Base-by-base conservation (phyloP, 2,113 vertebrate species). In the Emydocephalus ijimae region DNA sequence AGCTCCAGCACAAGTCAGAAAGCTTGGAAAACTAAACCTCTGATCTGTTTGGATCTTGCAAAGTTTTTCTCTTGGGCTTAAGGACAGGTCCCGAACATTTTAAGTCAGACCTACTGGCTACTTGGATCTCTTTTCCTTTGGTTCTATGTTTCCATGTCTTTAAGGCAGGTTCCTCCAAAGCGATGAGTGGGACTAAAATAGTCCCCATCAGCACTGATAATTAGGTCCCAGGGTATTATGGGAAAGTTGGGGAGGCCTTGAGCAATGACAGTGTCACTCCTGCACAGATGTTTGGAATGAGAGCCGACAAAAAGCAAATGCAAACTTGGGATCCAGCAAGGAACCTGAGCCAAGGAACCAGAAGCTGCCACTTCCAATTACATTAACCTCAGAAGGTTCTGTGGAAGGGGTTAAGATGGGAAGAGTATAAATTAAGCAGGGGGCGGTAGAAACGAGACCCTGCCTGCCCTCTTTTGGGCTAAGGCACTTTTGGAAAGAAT, bases 401-500 rank as follows among this genome's bases (percentile, higher is more conserved):
- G 45, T 74, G 92, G 91, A 89, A 89, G 39, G 50, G 86, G 52
- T 87, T 92, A 94, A 93, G 64, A 12, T 95, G 94, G 94, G 29
- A 18, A 59, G 93, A 90, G 93, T 90, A 92, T 94, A 93, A 97
- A 97, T 96, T 85, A 90, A 57, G 81, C 74, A 48, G 95, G 48
- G 48, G 48, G 7, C 95, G 96, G 95, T n/a, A n/a, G n/a, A 95
- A 93, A 95, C 94, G 96, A 96, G 94, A 93, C 94, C 81, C 93
- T 87, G 93, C 93, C 91, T 8, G 7, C 48, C 6, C 95, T 3
- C 52, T 15, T 54, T 39, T 64, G 89, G 94, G 94, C 95, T 95
- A 96, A 94, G 94, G 7, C 94, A 95, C 97, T 98, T 98, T 98
- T 98, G 98, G 98, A 98, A 98, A 97, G 96, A 97, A 96, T 98